phyloP scores from a whole-genome alignment of 2,797 vertebrate genomes.

The Coreius guichenoti region DNA sequence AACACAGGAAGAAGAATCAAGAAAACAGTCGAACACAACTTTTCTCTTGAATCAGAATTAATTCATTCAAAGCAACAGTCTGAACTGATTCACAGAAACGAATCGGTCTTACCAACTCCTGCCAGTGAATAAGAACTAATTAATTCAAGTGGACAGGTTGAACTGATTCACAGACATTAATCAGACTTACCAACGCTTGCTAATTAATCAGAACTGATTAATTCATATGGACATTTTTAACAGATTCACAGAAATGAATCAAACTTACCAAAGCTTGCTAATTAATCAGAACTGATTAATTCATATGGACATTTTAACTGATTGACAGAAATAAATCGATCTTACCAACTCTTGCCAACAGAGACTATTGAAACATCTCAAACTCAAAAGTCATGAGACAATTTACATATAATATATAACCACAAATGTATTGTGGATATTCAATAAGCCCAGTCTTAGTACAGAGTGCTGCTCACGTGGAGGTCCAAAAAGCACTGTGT shows the following conservation, averaged over 20 bases:
- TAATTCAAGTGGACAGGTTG: too few relatives aligned
- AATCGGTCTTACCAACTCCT: too few relatives aligned
- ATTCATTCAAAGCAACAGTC: too few relatives aligned
- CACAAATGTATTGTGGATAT: background rate
- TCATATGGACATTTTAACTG: background rate
- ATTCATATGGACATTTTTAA: background rate
- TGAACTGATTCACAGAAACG: too few relatives aligned
- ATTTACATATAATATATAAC: background rate
- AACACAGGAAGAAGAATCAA: background rate
- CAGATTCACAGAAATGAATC: background rate
- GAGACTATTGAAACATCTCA: background rate
- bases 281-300: background rate
- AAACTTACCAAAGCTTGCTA: background rate
- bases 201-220: background rate
- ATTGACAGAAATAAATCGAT: background rate
- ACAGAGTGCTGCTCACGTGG: conserved; percentile 76
- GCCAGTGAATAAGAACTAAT: background rate
- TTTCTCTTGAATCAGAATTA: background rate
- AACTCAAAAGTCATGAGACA: background rate
- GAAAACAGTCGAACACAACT: background rate
- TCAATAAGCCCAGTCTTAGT: background rate
- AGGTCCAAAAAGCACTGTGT: conserved; percentile 90
- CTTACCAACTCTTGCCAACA: background rate
- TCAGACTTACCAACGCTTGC: too few relatives aligned
- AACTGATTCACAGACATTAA: too few relatives aligned